A percentile compares a stretch with the other conserved stretches of the same genome.
phyloP scores from a whole-genome alignment of 2,113 vertebrate genomes.

The Sigmodon hispidus region DNA sequence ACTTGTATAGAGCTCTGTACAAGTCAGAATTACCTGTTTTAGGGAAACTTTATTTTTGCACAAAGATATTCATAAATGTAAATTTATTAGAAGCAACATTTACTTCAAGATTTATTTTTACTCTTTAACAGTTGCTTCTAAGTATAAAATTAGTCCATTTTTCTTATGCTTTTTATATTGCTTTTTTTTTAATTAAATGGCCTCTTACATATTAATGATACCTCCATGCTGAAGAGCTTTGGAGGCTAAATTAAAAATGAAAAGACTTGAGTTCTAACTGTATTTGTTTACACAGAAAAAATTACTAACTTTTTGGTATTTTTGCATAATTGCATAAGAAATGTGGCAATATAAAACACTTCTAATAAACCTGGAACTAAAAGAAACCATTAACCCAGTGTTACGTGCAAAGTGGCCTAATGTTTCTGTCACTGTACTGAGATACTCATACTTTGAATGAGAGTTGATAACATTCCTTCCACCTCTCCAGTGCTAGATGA shows the following conservation, averaged over 20 bases:
- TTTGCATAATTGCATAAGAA: conserved; percentile 28
- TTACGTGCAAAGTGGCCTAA: background rate
- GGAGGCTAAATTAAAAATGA: conserved; percentile 36
- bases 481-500: background rate
- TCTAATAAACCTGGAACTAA: background rate
- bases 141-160: conserved; percentile 35
- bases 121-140: conserved; percentile 32
- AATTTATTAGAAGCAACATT: background rate
- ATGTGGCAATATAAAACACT: background rate
- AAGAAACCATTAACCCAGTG: background rate
- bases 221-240: background rate
- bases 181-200: background rate
- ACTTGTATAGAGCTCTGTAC: background rate
- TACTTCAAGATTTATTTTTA: conserved; percentile 34
- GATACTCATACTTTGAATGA: conserved; percentile 17
- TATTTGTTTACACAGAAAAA: background rate
- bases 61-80: conserved; percentile 21
- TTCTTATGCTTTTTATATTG: background rate
- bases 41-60: background rate
- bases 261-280: background rate
- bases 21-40: background rate
- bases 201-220: background rate
- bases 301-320: background rate
- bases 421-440: conserved; percentile 8
- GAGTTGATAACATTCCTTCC: conserved; percentile 14